Base-by-base conservation (phyloP, 2,113 vertebrate genomes). In the Epinephelus fuscoguttatus region DNA sequence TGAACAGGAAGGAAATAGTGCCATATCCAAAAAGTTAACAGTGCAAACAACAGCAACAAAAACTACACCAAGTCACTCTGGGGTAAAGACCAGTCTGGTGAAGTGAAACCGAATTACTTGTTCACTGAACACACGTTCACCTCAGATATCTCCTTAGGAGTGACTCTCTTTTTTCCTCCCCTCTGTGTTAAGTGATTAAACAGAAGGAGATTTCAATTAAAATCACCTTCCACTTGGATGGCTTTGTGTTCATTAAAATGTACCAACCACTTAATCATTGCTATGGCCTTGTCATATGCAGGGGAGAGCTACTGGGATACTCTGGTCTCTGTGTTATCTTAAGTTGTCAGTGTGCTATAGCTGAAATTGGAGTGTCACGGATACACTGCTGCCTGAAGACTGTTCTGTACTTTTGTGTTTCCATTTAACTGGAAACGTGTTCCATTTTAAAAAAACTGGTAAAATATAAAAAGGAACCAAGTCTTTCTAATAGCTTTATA, bases 171-270 rank as follows among this genome's bases (percentile, higher is more conserved):
- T 94, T 93, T 91, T 67, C 27, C 70, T 13, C 25, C 49, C 23
- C 42, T 40, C 61, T 80, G 66, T 93, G 96, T 96, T 96, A 95
- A 96, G 95, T 96, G 96, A 96, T 97, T 97, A 96, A 97, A 96
- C 96, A 97, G 95, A 96, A 95, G 96, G 95, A 95, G 95, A 97
- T 97, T 98, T 98, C 95, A 97, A 98, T 97, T 98, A 97, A 97
- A 97, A 97, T 96, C 95, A 95, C 94, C 96, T 97, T 96, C 96
- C 96, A 97, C 96, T 96, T 77, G 94, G 95, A 94, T 96, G 95
- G 94, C 94, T 97, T 96, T 95, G 95, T 88, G 96, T 97, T 97
- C 96, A 97, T 98, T 97, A 97, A 96, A 97, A 96, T 94, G 88
- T 95, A 96, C 96, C 96, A 94, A 94, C 91, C 95, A 95, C 95